phyloP scores from a whole-genome alignment of 2,888 invertebrate genomes.

The Caenorhabditis sp. region DNA sequence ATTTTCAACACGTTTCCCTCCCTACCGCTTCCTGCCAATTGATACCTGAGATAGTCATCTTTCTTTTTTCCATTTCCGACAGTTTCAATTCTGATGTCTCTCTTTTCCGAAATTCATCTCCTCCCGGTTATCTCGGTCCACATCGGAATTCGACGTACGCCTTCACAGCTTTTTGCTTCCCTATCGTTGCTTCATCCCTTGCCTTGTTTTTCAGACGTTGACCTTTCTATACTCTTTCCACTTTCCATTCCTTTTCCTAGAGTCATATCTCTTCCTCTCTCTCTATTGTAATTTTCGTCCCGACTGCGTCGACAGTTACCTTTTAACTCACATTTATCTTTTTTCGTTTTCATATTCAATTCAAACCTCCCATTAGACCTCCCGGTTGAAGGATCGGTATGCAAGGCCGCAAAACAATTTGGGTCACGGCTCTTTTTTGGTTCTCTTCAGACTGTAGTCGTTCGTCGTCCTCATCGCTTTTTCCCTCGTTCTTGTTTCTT shows the following conservation, averaged over 20 bases:
- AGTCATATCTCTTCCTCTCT: not conserved
- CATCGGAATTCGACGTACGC: constrained; percentile 53
- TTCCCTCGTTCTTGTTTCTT: constrained; percentile 10
- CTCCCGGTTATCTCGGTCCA: constrained; percentile 59
- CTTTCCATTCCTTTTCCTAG: constrained; percentile 16
- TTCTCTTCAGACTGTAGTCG: constrained; percentile 2
- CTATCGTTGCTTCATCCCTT: constrained; percentile 27
- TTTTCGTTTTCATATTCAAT: constrained; percentile 28
- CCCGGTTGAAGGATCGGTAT: constrained; percentile 21
- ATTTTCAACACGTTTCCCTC: constrained; percentile 49
- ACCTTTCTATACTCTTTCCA: constrained; percentile 23
- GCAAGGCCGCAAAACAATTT: constrained; percentile 47
- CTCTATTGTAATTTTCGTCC: constrained; percentile 14
- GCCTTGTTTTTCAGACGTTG: constrained; percentile 26
- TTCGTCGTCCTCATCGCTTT: not conserved
- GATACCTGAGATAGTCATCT: constrained; percentile 53
- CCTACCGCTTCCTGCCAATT: constrained; percentile 17
- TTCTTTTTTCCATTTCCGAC: constrained; percentile 41
- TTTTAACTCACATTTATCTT: constrained; percentile 64
- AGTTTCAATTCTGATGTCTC: constrained; percentile 53
- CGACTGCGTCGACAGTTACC: constrained; percentile 36
- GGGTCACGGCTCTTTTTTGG: constrained; percentile 54
- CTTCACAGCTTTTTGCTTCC: constrained; percentile 35
- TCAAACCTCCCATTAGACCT: constrained; percentile 43
- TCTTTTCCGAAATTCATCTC: constrained; percentile 28